Evolutionary conservation across 2,888 invertebrate species (phyloP).

Genomic region (Callinectes sapidus): DNA sequence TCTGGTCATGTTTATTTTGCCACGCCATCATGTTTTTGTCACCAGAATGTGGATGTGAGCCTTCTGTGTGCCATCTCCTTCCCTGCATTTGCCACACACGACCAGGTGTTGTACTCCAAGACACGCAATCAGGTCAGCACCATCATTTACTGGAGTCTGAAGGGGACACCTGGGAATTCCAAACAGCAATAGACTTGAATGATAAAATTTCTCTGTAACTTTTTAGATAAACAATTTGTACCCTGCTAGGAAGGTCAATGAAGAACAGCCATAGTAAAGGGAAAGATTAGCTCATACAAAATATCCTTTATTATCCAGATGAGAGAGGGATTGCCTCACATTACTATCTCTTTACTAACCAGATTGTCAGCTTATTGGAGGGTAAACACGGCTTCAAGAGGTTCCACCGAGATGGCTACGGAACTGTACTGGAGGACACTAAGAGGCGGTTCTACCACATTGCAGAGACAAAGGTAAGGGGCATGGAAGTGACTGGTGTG

Average conservation of each 20-base stretch:
- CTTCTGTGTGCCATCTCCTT: slow-evolving; percentile 95
- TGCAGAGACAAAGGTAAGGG: slow-evolving; percentile 87
- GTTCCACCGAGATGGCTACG: slow-evolving; percentile 95
- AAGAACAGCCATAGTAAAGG: too few relatives aligned
- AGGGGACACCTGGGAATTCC: too few relatives aligned
- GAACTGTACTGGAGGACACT: slow-evolving; percentile 90
- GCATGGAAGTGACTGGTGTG: background rate
- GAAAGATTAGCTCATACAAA: too few relatives aligned
- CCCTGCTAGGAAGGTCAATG: too few relatives aligned
- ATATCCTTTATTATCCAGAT: too few relatives aligned
- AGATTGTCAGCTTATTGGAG: slow-evolving; percentile 85
- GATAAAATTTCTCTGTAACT: too few relatives aligned
- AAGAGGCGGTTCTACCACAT: slow-evolving; percentile 67
- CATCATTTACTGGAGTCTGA: background rate
- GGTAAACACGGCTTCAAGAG: slow-evolving; percentile 95
- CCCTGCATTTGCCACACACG: slow-evolving; percentile 98
- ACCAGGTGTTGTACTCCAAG: slow-evolving; percentile 88
- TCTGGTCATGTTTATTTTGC: background rate
- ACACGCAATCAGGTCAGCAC: slow-evolving; percentile 81
- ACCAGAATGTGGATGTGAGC: slow-evolving; percentile 93
- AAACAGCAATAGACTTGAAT: too few relatives aligned
- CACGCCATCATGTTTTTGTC: slow-evolving; percentile 71
- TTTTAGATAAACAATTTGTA: too few relatives aligned
- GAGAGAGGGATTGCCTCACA: background rate
- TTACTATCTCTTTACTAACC: background rate